Evolutionary conservation across 2,113 vertebrate species (phyloP).

Genomic region (Chunga burmeisteri): DNA sequence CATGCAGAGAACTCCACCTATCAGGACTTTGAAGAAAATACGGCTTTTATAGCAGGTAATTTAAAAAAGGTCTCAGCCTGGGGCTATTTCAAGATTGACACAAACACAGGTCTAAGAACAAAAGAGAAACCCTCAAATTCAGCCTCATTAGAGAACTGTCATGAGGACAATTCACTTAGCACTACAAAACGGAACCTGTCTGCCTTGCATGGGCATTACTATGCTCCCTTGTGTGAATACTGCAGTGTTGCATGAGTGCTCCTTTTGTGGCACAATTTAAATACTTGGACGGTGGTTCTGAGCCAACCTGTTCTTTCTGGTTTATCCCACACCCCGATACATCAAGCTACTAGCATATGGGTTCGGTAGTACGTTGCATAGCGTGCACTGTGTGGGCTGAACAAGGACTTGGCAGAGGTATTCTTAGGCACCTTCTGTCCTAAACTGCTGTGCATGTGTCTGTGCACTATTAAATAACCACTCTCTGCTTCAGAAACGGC

Average conservation of each 20-base stretch:
- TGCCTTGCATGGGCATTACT: neutral
- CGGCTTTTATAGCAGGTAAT: neutral
- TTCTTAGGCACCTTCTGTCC: conserved; percentile 50
- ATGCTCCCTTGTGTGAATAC: neutral
- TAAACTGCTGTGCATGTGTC: neutral
- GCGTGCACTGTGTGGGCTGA: conserved; percentile 30
- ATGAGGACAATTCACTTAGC: neutral
- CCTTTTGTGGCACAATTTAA: neutral
- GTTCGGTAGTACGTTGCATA: neutral
- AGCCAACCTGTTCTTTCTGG: neutral
- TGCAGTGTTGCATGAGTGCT: neutral
- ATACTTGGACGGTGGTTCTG: neutral
- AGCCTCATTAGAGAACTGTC: neutral
- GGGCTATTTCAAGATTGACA: neutral
- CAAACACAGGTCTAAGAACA: neutral
- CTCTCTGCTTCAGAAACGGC: neutral
- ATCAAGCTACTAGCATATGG: neutral
- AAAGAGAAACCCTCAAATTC: neutral
- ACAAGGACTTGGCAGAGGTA: conserved; percentile 35
- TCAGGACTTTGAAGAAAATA: neutral
- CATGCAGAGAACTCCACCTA: neutral
- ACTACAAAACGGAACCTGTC: neutral
- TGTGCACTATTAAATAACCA: neutral
- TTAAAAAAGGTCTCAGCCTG: neutral
- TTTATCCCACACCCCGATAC: neutral